phyloP scores from a whole-genome alignment of 2,888 invertebrate species.

The Pachycephus smyrnensis region DNA sequence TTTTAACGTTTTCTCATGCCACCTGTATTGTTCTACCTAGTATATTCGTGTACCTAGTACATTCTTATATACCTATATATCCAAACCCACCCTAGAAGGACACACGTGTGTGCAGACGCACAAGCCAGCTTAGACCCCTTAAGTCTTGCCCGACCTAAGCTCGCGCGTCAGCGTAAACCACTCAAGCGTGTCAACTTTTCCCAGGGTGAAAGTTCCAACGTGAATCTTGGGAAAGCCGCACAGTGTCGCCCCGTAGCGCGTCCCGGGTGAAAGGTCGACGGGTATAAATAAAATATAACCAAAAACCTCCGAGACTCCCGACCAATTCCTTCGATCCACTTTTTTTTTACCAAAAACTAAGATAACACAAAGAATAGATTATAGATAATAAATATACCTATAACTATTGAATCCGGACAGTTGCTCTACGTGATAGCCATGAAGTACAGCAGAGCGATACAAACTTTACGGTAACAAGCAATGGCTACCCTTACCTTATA shows the following conservation, averaged over 20 bases:
- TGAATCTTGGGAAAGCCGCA: constrained; percentile 10
- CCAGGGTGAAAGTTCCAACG: constrained; percentile 4
- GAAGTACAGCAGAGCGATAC: not conserved
- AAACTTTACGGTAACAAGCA: not conserved
- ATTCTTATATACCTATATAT: not conserved
- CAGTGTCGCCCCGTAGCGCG: not conserved
- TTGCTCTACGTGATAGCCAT: not conserved
- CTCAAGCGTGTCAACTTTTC: constrained; percentile 21
- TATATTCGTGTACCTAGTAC: not conserved
- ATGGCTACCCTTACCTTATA: not conserved
- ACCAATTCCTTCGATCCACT: not conserved
- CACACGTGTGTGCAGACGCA: not conserved
- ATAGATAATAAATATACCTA: no score
- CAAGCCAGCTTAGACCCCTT: not conserved
- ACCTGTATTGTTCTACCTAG: not conserved
- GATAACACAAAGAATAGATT: no score
- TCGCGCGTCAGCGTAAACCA: constrained; percentile 16
- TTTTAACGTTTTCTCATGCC: not conserved
- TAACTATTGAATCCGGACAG: not conserved
- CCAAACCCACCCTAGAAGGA: not conserved
- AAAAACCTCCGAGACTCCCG: not conserved
- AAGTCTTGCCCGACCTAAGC: not conserved
- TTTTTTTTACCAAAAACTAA: no score
- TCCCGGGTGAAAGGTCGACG: not conserved
- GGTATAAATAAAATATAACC: not conserved